phyloP scores from a whole-genome alignment of 2,888 invertebrate genomes.

The Tenthredo distinguenda region DNA sequence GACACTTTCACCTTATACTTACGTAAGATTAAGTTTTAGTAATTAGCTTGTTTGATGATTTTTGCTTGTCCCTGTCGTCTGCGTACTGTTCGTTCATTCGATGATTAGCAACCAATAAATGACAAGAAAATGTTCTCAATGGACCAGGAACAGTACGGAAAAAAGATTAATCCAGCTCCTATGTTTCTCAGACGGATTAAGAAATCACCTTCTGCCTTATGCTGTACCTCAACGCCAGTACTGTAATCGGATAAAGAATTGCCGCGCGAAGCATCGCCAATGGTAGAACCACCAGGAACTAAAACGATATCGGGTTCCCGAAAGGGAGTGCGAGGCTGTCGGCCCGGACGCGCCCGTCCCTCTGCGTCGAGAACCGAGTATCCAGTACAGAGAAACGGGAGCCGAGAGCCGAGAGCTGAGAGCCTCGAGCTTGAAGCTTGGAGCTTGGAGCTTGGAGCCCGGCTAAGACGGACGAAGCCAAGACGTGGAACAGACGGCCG shows the following conservation, averaged over 20 bases:
- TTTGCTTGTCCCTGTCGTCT: neutral
- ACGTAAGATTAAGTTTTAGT: slow-evolving; percentile 15
- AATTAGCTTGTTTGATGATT: slow-evolving; percentile 1
- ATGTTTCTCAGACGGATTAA: neutral
- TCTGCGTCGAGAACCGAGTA: slow-evolving; percentile 7
- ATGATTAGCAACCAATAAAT: slow-evolving; percentile 8
- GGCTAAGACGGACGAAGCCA: slow-evolving; percentile 61
- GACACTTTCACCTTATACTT: slow-evolving; percentile 37
- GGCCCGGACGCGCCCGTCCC: slow-evolving; percentile 27
- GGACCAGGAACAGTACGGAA: neutral
- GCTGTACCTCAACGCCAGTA: slow-evolving; percentile 7
- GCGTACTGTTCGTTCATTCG: neutral
- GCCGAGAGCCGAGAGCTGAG: slow-evolving; percentile 28
- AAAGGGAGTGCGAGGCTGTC: slow-evolving; percentile 36
- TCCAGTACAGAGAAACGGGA: slow-evolving; percentile 44
- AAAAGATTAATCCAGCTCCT: too few relatives aligned
- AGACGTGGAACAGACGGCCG: slow-evolving; percentile 59
- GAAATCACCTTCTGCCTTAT: neutral
- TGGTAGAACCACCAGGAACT: slow-evolving; percentile 15
- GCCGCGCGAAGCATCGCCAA: slow-evolving; percentile 14
- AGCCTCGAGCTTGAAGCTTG: slow-evolving; percentile 56
- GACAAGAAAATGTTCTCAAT: neutral
- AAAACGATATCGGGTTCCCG: slow-evolving; percentile 34
- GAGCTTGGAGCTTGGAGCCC: slow-evolving; percentile 53
- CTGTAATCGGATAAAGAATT: slow-evolving; percentile 25